phyloP scores from a whole-genome alignment of 2,888 invertebrate species.

The Dryadula phaetusa region DNA sequence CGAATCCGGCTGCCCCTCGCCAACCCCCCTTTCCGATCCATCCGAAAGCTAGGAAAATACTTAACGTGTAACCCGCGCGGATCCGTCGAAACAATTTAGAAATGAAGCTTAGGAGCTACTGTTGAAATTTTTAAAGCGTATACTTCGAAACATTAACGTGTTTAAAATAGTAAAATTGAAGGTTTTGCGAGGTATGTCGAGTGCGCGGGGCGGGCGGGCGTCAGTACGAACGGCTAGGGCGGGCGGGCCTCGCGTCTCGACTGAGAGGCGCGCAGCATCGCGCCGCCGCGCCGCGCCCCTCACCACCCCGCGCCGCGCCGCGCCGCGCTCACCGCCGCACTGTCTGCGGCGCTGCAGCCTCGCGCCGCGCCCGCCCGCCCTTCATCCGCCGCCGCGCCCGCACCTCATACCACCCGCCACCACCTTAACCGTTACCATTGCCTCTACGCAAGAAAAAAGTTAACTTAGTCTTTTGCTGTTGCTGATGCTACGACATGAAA shows the following conservation, averaged over 20 bases:
- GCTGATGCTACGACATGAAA: slow-evolving; percentile 32
- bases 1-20: slow-evolving; percentile 73
- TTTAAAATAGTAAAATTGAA: slow-evolving; percentile 61
- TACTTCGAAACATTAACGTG: slow-evolving; percentile 55
- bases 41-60: slow-evolving; percentile 82
- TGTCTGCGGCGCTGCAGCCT: slow-evolving; percentile 77
- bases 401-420: slow-evolving; percentile 50
- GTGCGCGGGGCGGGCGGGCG: slow-evolving; percentile 76
- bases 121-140: slow-evolving; percentile 47
- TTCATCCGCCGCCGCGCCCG: slow-evolving; percentile 47
- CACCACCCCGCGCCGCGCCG: slow-evolving; percentile 54
- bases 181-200: slow-evolving; percentile 57
- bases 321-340: slow-evolving; percentile 66
- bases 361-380: slow-evolving; percentile 58
- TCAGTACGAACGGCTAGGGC: slow-evolving; percentile 80
- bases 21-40: slow-evolving; percentile 72
- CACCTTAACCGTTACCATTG: slow-evolving; percentile 47
- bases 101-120: slow-evolving; percentile 37
- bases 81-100: slow-evolving; percentile 52
- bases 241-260: slow-evolving; percentile 86
- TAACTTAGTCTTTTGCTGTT: slow-evolving; percentile 44
- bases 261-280: slow-evolving; percentile 87
- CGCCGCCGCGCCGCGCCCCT: slow-evolving; percentile 84
- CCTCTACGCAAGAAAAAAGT: slow-evolving; percentile 50
- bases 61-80: slow-evolving; percentile 73